Base-by-base conservation (phyloP, 2,888 invertebrate genomes). In the Nomada goodeniana region DNA sequence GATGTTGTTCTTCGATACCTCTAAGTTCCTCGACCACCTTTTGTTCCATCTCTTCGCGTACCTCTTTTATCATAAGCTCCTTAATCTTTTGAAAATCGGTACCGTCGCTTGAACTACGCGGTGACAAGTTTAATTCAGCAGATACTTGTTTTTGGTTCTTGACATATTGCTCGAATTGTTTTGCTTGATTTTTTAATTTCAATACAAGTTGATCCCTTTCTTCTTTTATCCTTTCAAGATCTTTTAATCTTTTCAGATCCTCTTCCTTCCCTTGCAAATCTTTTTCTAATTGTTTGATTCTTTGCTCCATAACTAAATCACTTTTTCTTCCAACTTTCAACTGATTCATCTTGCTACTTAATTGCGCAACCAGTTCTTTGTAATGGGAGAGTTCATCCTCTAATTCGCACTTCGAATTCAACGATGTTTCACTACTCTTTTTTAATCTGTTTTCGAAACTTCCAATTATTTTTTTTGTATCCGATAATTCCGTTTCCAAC, bases 1-100 rank as follows among this genome's bases (percentile, higher is more conserved):
- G 94, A 86, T 95, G 95, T 79, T 95, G 94, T 93, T 95, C 94
- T 91, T 95, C 95, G 11, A 95, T 93, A 0, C 94, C 94, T 91
- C 95, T 96, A 86, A 96, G 94, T 93, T 96, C 96, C 42, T 95
- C 89, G 0, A 96, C 95, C 85, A 96, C 96, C 78, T 96, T 95
- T 86, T 96, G 96, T 0, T 96, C 96, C 94, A 96, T 96, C 91
- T 96, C 96, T 82, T 96, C 96, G 1, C 96, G 94, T 73, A 96
- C 95, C 0, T 95, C 95, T 86, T 95, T 95, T 90, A 95, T 95
- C 91, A 94, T 94, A 93, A 94, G 94, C 47, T 95, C 94, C 18
- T 94, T 94, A 20, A 92, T 85, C 72, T 94, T 95, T 94, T 95
- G 93, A 57, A 94, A 94, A 36, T 93, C 93, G 42, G 87, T 74